Percentiles rank a stretch among this genome's conserved stretches.
phyloP scores from a whole-genome alignment of 2,888 invertebrate genomes.

The Andricus curvator region DNA sequence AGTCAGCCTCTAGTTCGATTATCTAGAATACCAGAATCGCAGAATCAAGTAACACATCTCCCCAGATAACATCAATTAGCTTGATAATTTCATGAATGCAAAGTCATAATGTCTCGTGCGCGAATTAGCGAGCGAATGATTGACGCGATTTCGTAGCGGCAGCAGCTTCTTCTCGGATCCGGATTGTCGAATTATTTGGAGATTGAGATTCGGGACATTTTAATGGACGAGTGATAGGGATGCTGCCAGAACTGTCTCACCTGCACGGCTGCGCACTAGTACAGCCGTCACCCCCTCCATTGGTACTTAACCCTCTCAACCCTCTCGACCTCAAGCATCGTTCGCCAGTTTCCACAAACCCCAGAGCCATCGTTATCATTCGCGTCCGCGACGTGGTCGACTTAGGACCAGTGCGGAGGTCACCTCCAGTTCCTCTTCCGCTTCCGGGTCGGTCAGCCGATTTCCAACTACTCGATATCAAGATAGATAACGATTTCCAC shows the following conservation, averaged over 20 bases:
- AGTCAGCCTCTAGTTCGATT: slow-evolving; percentile 21
- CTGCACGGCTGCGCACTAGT: slow-evolving; percentile 21
- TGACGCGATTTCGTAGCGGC: slow-evolving; percentile 24
- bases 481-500: background rate
- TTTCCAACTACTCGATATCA: background rate
- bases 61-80: slow-evolving; percentile 30
- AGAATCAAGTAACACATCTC: slow-evolving; percentile 23
- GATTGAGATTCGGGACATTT: slow-evolving; percentile 34
- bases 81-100: slow-evolving; percentile 15
- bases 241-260: slow-evolving; percentile 15
- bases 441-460: slow-evolving; percentile 36
- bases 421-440: slow-evolving; percentile 46
- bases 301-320: slow-evolving; percentile 46
- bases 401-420: slow-evolving; percentile 47
- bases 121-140: slow-evolving; percentile 32
- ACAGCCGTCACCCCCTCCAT: slow-evolving; percentile 50
- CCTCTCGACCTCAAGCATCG: slow-evolving; percentile 51
- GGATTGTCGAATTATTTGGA: slow-evolving; percentile 25
- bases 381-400: slow-evolving; percentile 52
- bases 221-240: slow-evolving; percentile 38
- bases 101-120: slow-evolving; percentile 12
- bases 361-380: slow-evolving; percentile 50
- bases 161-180: slow-evolving; percentile 18
- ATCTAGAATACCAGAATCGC: slow-evolving; percentile 2
- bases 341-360: slow-evolving; percentile 50